phyloP scores from a whole-genome alignment of 1,140 invertebrate genomes.

The Brachionus angularis region DNA sequence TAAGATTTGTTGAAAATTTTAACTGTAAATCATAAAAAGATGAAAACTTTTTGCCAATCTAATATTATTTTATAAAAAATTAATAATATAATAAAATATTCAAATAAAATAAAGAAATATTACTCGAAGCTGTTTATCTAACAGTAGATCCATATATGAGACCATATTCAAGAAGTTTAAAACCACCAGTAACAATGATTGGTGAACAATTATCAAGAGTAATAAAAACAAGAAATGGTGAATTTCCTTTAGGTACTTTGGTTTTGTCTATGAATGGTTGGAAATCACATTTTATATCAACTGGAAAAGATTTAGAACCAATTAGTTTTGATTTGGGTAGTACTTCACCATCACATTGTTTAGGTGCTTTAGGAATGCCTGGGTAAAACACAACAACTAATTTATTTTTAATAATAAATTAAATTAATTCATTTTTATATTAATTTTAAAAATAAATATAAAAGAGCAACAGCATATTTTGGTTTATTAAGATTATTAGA shows the following conservation, averaged over 20 bases:
- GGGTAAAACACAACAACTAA: no score
- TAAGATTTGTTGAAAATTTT: no score
- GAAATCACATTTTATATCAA: slow-evolving; percentile 59
- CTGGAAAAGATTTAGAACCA: slow-evolving; percentile 47
- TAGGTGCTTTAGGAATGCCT: slow-evolving; percentile 66
- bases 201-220: slow-evolving; percentile 47
- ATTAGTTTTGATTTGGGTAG: slow-evolving; percentile 60
- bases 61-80: no score
- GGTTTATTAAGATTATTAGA: slow-evolving; percentile 67
- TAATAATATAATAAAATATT: no score
- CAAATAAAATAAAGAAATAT: slow-evolving; percentile 60
- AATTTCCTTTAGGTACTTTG: slow-evolving; percentile 63
- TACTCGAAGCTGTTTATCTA: slow-evolving; percentile 65
- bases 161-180: slow-evolving; percentile 32
- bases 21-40: no score
- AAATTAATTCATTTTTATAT: no score
- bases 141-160: slow-evolving; percentile 72
- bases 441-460: slow-evolving; percentile 43
- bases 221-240: slow-evolving; percentile 64
- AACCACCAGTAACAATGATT: slow-evolving; percentile 44
- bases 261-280: slow-evolving; percentile 64
- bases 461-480: slow-evolving; percentile 70
- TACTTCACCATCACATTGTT: slow-evolving; percentile 62
- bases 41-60: background rate
- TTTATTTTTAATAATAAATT: no score